These are phyloP conservation scores for Parnassius smintheus DNA, from an alignment of 2,888 invertebrate species.

Conservation along the genomic window DNA sequence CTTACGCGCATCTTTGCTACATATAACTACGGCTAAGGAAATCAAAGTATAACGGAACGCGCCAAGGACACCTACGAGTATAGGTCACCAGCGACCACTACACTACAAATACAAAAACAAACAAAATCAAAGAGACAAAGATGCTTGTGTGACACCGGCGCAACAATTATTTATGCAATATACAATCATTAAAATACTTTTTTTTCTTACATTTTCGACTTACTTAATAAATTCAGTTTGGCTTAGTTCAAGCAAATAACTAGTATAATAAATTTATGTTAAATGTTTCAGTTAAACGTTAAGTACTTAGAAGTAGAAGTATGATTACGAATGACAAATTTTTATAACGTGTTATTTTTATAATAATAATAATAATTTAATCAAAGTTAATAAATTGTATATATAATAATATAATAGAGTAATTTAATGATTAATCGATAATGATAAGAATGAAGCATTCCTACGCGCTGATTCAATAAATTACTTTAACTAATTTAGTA, in stretches of 20 bases:
- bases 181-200: conserved; percentile 80
- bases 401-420: conserved; percentile 82
- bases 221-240: conserved; percentile 82
- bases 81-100: conserved; percentile 33
- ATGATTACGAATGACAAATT: conserved; percentile 82
- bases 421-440: conserved; percentile 81
- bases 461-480: conserved; percentile 82
- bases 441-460: conserved; percentile 82
- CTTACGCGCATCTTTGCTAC: conserved; percentile 35
- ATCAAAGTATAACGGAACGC: conserved; percentile 35
- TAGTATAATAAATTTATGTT: conserved; percentile 81
- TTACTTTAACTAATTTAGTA: conserved; percentile 85
- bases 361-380: conserved; percentile 80
- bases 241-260: conserved; percentile 82
- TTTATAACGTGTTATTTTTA: conserved; percentile 79
- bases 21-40: conserved; percentile 36
- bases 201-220: conserved; percentile 78
- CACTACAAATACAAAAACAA: conserved; percentile 36
- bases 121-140: conserved; percentile 41
- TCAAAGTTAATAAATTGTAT: conserved; percentile 82
- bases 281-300: conserved; percentile 79
- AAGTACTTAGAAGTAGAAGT: conserved; percentile 80
- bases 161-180: conserved; percentile 61
- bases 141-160: conserved; percentile 44
- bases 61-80: conserved; percentile 24